Evolutionary conservation across 2,888 invertebrate species (phyloP), one percentile per base, ranked within the genome.

Genomic region (Oasisia sp.): DNA sequence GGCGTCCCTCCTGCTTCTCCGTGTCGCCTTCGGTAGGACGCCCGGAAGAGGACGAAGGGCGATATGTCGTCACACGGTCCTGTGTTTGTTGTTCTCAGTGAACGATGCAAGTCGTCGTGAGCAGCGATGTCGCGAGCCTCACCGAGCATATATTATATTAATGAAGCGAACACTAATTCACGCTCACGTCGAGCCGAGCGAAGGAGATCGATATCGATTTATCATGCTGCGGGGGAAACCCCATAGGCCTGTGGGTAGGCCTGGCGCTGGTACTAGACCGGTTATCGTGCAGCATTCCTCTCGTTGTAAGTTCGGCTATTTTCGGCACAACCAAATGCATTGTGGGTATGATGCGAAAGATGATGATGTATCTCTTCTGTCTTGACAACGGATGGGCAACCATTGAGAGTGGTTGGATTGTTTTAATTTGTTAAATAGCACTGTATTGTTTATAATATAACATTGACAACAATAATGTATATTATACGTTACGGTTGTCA

Each of bases 101-200:
- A 74, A 74, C 3, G 74, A 74, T 74, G 27, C 27, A 74, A 27
- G 74, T 74, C 74, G 27, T 27, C 19, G 74, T 27, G 27, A 74
- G n/a, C 74, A 27, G 27, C 27, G 27, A 19, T 27, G 74, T 27
- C 74, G 7, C n/a, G 74, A 74, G 27, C 5, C 74, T 19, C 3
- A 27, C 74, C 74, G 74, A 74, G 74, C 74, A 74, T 74, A 74
- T 74, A 74, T 74, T 74, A 74, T 74, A 74, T 74, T 74, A 74
- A 74, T 74, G 74, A 74, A 74, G 74, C 19, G 19, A 74, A 7
- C n/a, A 7, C n/a, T 74, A 74, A 74, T 74, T n/a, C 74, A 27
- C 74, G n/a, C 19, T 19, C 74, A 27, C 19, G 19, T 74, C 74
- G 74, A 74, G n/a, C 0, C 74, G 74, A 74, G 74, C 27, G 74